Evolutionary conservation across 2,113 vertebrate species (phyloP).

Genomic region (Tragelaphus imberbis): DNA sequence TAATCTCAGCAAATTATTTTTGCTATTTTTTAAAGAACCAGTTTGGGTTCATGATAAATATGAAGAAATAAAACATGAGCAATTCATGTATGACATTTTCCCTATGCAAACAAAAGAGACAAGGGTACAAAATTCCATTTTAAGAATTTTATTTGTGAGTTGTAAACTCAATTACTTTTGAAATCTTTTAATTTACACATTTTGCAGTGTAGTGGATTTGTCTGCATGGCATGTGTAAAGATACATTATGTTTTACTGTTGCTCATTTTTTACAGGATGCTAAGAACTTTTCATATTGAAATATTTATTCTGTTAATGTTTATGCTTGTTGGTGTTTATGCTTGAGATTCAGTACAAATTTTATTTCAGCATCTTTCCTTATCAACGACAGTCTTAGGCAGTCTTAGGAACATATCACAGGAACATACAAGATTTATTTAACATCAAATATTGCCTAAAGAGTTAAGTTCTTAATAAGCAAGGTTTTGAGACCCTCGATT

Average conservation of each 20-base stretch:
- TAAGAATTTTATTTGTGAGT: constrained; percentile 38
- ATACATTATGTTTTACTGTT: background rate
- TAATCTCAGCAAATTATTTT: constrained; percentile 53
- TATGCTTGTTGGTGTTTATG: constrained; percentile 8
- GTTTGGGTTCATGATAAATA: constrained; percentile 29
- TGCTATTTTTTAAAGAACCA: constrained; percentile 35
- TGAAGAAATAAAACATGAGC: constrained; percentile 30
- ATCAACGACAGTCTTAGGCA: background rate
- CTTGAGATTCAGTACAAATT: background rate
- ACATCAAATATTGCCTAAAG: background rate
- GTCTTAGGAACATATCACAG: background rate
- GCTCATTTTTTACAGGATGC: background rate
- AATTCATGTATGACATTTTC: constrained; percentile 36
- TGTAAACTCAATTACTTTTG: constrained; percentile 24
- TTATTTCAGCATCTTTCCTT: background rate
- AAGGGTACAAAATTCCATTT: background rate
- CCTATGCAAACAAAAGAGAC: constrained; percentile 20
- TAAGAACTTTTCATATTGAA: background rate
- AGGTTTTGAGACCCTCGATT: background rate
- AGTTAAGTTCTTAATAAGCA: background rate
- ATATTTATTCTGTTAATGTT: background rate
- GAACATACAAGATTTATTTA: background rate
- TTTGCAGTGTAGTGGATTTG: background rate
- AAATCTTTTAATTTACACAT: constrained; percentile 49
- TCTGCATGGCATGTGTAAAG: background rate